Percentiles rank a stretch among this genome's conserved stretches.
Evolutionary conservation across 2,113 vertebrate genomes (phyloP).

Genomic region (Malurus alboscapulatus): DNA sequence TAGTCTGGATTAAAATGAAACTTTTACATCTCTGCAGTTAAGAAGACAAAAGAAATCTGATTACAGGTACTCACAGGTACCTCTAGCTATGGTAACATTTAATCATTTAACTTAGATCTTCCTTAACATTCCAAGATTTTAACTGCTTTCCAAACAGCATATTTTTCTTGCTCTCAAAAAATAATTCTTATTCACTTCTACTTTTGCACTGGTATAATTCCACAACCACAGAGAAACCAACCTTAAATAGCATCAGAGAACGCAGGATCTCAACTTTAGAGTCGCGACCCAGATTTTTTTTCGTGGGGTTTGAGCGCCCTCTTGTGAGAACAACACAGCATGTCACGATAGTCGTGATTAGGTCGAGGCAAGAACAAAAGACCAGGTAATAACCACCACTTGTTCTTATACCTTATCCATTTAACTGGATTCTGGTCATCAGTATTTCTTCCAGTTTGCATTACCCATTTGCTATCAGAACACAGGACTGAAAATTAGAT

Average conservation of each 20-base stretch:
- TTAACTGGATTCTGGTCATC: neutral
- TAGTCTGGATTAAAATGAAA: neutral
- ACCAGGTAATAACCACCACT: neutral
- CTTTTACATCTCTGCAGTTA: neutral
- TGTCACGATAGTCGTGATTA: rapidly evolving
- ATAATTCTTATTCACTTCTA: neutral
- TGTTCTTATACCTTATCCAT: too few relatives aligned
- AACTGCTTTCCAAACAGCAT: neutral
- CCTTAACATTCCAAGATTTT: neutral
- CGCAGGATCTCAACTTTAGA: rapidly evolving
- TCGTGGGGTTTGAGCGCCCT: neutral
- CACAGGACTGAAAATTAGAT: neutral
- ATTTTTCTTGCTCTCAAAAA: neutral
- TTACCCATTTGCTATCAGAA: neutral
- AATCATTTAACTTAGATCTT: neutral
- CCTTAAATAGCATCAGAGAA: neutral
- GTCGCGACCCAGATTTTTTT: rapidly evolving
- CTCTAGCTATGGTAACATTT: neutral
- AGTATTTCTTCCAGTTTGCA: neutral
- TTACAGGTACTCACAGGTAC: neutral
- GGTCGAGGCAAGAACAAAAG: rapidly evolving
- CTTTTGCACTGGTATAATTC: neutral
- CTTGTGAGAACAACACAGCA: neutral
- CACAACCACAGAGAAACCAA: neutral
- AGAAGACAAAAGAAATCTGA: neutral